Conservation (phyloP, 2,797 vertebrate species). For the Linurgus olivaceus region DNA sequence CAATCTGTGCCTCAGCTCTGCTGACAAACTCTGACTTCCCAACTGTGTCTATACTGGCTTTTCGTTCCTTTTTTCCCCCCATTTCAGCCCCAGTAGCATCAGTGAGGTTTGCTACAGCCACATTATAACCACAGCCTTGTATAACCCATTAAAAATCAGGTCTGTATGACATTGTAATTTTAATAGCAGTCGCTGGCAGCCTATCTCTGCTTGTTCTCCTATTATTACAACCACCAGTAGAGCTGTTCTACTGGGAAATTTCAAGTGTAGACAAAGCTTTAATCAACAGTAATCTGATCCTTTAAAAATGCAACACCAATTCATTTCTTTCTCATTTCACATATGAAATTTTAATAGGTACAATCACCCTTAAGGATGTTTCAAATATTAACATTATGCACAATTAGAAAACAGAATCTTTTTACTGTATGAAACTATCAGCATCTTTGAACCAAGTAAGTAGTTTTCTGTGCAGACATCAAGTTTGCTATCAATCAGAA, state of each 20-base stretch:
- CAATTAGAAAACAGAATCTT: slow-evolving; percentile 67
- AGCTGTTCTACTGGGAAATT: slow-evolving; percentile 65
- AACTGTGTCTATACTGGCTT: background rate
- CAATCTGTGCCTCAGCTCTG: background rate
- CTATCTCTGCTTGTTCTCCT: slow-evolving; percentile 52
- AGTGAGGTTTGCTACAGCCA: background rate
- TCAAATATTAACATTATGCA: slow-evolving; percentile 72
- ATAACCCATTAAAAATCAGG: slow-evolving; percentile 28
- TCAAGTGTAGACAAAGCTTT: slow-evolving; percentile 69
- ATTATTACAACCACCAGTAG: slow-evolving; percentile 50
- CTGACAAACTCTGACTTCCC: background rate
- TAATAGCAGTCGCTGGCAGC: slow-evolving; percentile 3
- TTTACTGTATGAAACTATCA: slow-evolving; percentile 46
- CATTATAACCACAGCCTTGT: slow-evolving; percentile 1
- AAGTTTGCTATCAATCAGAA: slow-evolving; percentile 63
- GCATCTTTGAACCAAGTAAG: slow-evolving; percentile 42
- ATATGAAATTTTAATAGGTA: slow-evolving; percentile 70
- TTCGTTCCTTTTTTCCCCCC: background rate
- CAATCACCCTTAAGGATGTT: slow-evolving; percentile 71
- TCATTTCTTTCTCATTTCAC: slow-evolving; percentile 69
- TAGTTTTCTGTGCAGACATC: slow-evolving; percentile 61
- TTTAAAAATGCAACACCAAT: slow-evolving; percentile 72
- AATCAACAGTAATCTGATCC: slow-evolving; percentile 68
- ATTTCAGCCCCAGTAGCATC: background rate
- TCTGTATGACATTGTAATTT: slow-evolving; percentile 46